These are phyloP conservation scores for Vesta saturnalis DNA, from an alignment of 2,888 invertebrate genomes.

Conservation along the genomic window DNA sequence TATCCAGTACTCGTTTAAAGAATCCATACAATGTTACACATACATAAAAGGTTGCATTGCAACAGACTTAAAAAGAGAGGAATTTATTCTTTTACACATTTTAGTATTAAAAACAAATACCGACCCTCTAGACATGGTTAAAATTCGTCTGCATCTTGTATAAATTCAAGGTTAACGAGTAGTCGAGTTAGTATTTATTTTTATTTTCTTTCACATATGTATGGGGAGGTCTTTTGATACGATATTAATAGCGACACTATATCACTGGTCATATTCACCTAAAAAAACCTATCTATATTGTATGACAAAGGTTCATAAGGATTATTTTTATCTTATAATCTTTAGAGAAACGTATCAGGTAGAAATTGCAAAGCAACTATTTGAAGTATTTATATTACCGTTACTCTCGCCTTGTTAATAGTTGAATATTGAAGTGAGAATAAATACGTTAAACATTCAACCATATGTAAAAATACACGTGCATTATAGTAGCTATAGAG, in stretches of 20 bases:
- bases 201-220: constrained; percentile 4
- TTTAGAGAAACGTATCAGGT: not conserved
- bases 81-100: not conserved
- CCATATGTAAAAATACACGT: too few relatives aligned
- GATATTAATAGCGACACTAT: not conserved
- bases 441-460: too few relatives aligned
- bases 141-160: constrained; percentile 1
- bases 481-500: too few relatives aligned
- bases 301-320: not conserved
- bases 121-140: not conserved
- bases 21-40: too few relatives aligned
- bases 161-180: constrained; percentile 5
- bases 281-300: not conserved
- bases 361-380: not conserved
- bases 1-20: too few relatives aligned
- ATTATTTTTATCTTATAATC: too few relatives aligned
- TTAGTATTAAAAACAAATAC: not conserved
- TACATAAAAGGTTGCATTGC: not conserved
- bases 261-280: not conserved
- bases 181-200: not conserved
- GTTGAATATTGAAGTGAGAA: too few relatives aligned
- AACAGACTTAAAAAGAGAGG: too few relatives aligned
- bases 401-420: not conserved
- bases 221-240: not conserved
- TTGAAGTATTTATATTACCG: constrained; percentile 9